Conservation (phyloP, 1,140 invertebrate species). For the Bombus cullumanus region DNA sequence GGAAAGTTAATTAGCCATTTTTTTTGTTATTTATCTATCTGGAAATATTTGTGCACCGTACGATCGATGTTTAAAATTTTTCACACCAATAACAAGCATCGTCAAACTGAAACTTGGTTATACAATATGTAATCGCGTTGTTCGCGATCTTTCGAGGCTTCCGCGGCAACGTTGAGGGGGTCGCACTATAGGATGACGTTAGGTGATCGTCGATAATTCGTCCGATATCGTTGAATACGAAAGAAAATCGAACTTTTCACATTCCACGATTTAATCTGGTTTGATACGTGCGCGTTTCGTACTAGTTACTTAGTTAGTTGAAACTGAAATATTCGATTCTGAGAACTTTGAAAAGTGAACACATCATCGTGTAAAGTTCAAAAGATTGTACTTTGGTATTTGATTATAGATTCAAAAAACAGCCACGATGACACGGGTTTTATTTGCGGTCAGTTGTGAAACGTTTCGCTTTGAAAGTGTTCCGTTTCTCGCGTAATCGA, state of each 20-base stretch:
- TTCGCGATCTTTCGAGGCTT: not conserved
- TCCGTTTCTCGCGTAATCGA: not conserved
- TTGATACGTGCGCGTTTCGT: too few relatives aligned
- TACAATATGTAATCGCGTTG: not conserved
- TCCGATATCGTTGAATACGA: not conserved
- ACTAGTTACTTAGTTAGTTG: not conserved
- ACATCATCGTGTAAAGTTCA: not conserved
- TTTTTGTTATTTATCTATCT: too few relatives aligned
- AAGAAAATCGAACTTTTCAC: not conserved
- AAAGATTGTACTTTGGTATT: not conserved
- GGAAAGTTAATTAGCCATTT: too few relatives aligned
- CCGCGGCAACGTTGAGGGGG: not conserved
- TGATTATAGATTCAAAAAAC: slow-evolving; percentile 13
- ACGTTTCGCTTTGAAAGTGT: not conserved
- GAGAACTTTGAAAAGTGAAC: too few relatives aligned
- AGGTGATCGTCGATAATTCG: not conserved
- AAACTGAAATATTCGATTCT: not conserved
- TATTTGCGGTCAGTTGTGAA: not conserved
- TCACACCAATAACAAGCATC: too few relatives aligned
- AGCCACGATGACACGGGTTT: too few relatives aligned
- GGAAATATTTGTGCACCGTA: not conserved
- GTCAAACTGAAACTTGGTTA: not conserved
- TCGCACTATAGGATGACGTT: not conserved
- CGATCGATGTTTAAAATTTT: not conserved
- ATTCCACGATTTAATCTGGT: too few relatives aligned